These are phyloP conservation scores for Metopolophium dirhodum DNA, from an alignment of 1,140 invertebrate genomes.

Conservation along the genomic window DNA sequence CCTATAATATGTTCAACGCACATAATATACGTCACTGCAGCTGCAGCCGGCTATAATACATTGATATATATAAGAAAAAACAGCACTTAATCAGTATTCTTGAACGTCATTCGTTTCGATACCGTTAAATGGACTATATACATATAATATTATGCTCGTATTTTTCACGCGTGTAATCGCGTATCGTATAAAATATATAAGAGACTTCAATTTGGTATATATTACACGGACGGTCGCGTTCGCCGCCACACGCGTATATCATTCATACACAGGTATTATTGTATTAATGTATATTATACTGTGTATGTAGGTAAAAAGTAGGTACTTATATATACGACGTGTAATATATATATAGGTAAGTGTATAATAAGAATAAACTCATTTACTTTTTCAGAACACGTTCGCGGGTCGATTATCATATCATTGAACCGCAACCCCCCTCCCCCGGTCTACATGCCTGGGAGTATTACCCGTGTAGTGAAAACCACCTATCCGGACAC, in stretches of 20 bases:
- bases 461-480: neutral
- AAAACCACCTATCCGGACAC: neutral
- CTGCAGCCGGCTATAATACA: neutral
- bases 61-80: neutral
- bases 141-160: neutral
- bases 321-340: no score
- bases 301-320: neutral
- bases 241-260: no score
- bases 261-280: no score
- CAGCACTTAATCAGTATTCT: conserved; percentile 1
- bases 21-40: neutral
- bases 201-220: neutral
- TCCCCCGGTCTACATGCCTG: neutral
- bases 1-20: neutral
- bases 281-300: no score
- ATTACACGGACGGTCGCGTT: neutral
- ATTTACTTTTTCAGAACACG: neutral
- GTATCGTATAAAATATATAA: neutral
- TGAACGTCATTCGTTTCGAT: neutral
- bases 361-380: neutral
- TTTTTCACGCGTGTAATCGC: neutral
- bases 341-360: neutral
- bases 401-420: neutral
- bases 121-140: conserved; percentile 26
- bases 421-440: neutral